Evolutionary conservation across 2,888 invertebrate genomes (phyloP).

Genomic region (Pediacus dermestoides): DNA sequence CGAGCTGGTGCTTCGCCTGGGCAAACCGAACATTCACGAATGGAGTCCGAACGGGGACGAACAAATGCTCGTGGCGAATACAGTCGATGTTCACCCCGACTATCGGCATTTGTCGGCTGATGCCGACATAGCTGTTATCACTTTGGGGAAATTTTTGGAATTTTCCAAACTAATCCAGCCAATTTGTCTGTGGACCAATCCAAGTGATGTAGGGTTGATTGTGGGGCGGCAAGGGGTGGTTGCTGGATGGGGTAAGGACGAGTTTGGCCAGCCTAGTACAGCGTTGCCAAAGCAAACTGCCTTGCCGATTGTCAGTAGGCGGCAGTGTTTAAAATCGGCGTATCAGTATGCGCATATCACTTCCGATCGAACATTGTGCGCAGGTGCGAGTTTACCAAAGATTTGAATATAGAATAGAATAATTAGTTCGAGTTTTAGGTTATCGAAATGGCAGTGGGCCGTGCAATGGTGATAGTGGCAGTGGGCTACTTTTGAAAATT

Average conservation of each 20-base stretch:
- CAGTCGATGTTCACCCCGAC: slow-evolving; percentile 55
- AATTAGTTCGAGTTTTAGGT: slow-evolving; percentile 33
- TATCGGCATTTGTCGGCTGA: slow-evolving; percentile 56
- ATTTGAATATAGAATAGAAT: too few species aligned
- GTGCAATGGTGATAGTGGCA: slow-evolving; percentile 53
- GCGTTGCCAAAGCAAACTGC: slow-evolving; percentile 54
- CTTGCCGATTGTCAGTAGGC: slow-evolving; percentile 57
- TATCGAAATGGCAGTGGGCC: slow-evolving; percentile 41
- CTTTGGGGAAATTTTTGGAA: slow-evolving; percentile 51
- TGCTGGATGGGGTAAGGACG: slow-evolving; percentile 60
- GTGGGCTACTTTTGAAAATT: slow-evolving; percentile 51
- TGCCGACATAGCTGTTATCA: slow-evolving; percentile 58
- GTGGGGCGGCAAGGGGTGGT: slow-evolving; percentile 50
- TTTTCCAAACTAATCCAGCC: slow-evolving; percentile 58
- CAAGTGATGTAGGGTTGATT: slow-evolving; percentile 34
- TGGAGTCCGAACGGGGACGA: slow-evolving; percentile 33
- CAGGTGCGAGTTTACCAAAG: slow-evolving; percentile 56
- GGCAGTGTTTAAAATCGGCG: slow-evolving; percentile 55
- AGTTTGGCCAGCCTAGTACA: slow-evolving; percentile 48
- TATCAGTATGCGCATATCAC: slow-evolving; percentile 38
- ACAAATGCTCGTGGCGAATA: slow-evolving; percentile 34
- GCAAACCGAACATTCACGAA: slow-evolving; percentile 36
- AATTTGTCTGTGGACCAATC: slow-evolving; percentile 60
- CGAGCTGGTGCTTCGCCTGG: slow-evolving; percentile 37
- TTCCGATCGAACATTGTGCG: slow-evolving; percentile 59